Evolutionary conservation across 2,888 invertebrate species (phyloP).

Genomic region (Lapara coniferarum): DNA sequence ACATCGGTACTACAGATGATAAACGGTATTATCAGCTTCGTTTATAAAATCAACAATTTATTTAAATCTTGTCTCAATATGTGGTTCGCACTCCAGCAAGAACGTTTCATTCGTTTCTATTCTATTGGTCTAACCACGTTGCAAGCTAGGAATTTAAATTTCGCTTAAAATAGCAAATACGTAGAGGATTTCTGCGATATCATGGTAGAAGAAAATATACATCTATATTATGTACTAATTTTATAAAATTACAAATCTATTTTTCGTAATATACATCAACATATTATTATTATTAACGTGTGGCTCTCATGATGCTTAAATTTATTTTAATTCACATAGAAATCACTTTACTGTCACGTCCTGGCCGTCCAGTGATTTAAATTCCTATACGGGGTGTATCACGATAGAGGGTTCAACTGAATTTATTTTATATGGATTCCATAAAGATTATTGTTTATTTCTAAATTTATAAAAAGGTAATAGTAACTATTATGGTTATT

Average conservation of each 20-base stretch:
- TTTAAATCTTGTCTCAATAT: slow-evolving; percentile 9
- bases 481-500: no score
- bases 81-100: slow-evolving; percentile 1
- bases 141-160: background rate
- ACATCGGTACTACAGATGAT: background rate
- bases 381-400: no score
- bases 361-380: no score
- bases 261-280: no score
- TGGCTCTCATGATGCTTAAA: no score
- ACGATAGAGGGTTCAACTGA: no score
- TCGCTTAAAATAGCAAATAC: slow-evolving; percentile 7
- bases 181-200: background rate
- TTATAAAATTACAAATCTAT: background rate
- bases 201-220: background rate
- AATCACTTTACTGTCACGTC: no score
- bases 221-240: background rate
- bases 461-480: no score
- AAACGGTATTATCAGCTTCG: background rate
- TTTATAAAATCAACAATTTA: slow-evolving; percentile 11
- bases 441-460: no score
- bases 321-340: no score
- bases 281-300: no score
- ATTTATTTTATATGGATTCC: no score
- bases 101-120: slow-evolving; percentile 15
- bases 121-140: slow-evolving; percentile 7